phyloP scores from a whole-genome alignment of 2,113 vertebrate genomes.

The Silurus meridionalis region DNA sequence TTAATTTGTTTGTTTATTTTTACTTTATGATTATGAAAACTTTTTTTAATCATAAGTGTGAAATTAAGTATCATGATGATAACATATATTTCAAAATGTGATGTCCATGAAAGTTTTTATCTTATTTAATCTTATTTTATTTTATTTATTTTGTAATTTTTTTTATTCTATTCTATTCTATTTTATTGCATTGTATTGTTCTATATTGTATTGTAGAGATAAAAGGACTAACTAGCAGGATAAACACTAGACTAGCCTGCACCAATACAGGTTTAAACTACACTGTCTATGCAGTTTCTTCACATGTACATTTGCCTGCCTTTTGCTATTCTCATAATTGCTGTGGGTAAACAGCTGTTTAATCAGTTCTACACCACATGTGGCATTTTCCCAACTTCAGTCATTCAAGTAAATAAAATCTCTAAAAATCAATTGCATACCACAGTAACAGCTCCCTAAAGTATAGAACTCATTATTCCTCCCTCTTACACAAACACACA shows the following conservation, averaged over 20 bases:
- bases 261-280: background rate
- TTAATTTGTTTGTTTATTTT: background rate
- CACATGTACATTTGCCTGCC: background rate
- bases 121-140: too few species aligned
- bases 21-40: background rate
- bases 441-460: background rate
- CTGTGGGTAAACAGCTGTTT: constrained; percentile 28
- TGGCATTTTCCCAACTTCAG: constrained; percentile 5
- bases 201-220: too few species aligned
- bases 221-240: background rate
- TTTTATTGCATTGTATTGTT: too few species aligned
- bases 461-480: background rate
- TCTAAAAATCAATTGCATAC: constrained; percentile 16
- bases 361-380: constrained; percentile 14
- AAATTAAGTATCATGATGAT: background rate
- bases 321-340: background rate
- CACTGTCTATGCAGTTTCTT: background rate
- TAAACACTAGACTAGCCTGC: background rate
- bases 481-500: background rate
- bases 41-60: background rate
- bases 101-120: too few species aligned
- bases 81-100: too few species aligned
- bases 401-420: constrained; percentile 5
- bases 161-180: too few species aligned
- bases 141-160: too few species aligned